Percentiles rank a stretch among this genome's conserved stretches.
These are phyloP conservation scores for Schizotus pectinicornis DNA, from an alignment of 2,888 invertebrate genomes.

Conservation along the genomic window DNA sequence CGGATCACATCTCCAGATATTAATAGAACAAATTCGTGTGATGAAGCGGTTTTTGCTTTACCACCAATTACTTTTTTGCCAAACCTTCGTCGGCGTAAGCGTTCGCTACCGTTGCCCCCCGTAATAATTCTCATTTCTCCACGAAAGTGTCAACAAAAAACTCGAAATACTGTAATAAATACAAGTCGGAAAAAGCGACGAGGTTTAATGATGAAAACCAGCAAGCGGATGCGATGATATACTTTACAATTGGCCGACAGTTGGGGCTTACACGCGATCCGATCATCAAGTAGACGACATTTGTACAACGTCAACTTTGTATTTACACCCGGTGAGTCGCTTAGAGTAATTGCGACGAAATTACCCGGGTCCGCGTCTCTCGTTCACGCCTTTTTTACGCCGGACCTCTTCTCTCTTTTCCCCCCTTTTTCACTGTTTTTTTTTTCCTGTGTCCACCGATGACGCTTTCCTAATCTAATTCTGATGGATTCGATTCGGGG, in stretches of 20 bases:
- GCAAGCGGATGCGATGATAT: conserved; percentile 45
- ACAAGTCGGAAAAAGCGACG: conserved; percentile 32
- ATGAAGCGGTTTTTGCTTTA: too few species aligned
- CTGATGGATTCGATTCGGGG: too few species aligned
- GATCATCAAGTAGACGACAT: conserved; percentile 49
- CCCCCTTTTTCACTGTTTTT: too few species aligned
- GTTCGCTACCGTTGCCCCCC: background rate
- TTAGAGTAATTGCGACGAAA: conserved; percentile 28
- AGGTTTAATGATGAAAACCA: conserved; percentile 46
- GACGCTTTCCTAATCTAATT: too few species aligned
- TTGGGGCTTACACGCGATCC: conserved; percentile 45
- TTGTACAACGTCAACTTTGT: conserved; percentile 42
- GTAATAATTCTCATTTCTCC: conserved; percentile 22
- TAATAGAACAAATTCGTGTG: too few species aligned
- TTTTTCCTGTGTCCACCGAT: too few species aligned
- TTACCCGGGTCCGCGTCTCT: conserved; percentile 4
- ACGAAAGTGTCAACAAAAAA: conserved; percentile 29
- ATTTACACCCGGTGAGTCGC: conserved; percentile 44
- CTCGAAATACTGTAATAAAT: conserved; percentile 26
- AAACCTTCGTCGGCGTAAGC: too few species aligned
- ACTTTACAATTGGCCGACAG: conserved; percentile 44
- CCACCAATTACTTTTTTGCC: too few species aligned
- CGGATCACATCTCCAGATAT: conserved; percentile 7
- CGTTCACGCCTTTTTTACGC: too few species aligned
- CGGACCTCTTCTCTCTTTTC: too few species aligned